Percentiles rank a stretch among this genome's conserved stretches.
phyloP scores from a whole-genome alignment of 2,113 vertebrate genomes.

The Anhinga anhinga region DNA sequence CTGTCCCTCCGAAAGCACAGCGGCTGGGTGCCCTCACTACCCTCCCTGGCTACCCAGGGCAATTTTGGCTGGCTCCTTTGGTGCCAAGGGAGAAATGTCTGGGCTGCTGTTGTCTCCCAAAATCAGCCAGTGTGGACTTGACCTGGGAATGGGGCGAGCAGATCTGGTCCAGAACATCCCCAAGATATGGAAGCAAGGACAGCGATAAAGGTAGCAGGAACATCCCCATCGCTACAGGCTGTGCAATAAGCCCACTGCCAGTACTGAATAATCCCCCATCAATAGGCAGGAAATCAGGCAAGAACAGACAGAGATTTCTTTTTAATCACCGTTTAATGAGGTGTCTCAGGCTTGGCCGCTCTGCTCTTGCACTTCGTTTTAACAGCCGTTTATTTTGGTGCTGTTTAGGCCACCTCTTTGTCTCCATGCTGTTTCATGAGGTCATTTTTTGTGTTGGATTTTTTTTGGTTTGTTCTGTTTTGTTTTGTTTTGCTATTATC shows the following conservation, averaged over 20 bases:
- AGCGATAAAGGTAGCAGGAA: background rate
- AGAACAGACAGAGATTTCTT: background rate
- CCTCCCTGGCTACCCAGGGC: background rate
- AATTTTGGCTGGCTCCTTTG: background rate
- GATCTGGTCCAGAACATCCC: background rate
- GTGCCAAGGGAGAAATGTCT: background rate
- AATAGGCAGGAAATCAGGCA: background rate
- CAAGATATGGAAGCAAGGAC: background rate
- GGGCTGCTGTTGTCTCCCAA: background rate
- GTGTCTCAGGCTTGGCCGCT: background rate
- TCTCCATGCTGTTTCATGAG: background rate
- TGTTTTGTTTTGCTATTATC: background rate
- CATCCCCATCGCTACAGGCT: background rate
- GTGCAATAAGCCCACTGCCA: background rate
- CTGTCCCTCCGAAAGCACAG: background rate
- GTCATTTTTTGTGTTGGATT: background rate
- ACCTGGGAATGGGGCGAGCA: accelerated
- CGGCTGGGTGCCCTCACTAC: accelerated
- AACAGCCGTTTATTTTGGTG: background rate
- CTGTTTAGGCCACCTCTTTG: background rate
- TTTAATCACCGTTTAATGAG: conserved; percentile 1
- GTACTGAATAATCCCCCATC: background rate
- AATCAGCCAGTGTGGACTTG: background rate
- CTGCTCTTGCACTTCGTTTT: background rate
- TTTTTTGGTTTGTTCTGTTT: background rate